These are phyloP conservation scores for Linyphia triangularis DNA, from an alignment of 2,888 invertebrate species.

Conservation along the genomic window DNA sequence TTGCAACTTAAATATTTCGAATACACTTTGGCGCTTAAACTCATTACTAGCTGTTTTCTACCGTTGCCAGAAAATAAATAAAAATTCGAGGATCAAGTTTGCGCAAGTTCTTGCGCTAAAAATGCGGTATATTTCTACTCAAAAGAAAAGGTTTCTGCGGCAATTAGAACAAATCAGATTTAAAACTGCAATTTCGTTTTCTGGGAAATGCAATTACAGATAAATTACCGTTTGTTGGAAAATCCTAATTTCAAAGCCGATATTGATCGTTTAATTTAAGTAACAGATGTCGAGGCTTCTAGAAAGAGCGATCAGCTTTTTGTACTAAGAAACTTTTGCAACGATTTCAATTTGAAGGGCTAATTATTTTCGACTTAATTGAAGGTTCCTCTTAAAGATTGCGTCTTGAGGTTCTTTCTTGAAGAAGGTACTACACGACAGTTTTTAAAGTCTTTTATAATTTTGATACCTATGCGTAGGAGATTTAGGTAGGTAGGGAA, in stretches of 20 bases:
- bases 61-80: conserved; percentile 21
- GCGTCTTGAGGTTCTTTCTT: neutral
- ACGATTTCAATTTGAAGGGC: conserved; percentile 57
- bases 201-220: conserved; percentile 59
- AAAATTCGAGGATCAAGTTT: neutral
- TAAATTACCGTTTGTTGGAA: conserved; percentile 53
- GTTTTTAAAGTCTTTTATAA: conserved; percentile 39
- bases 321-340: conserved; percentile 40
- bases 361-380: conserved; percentile 65
- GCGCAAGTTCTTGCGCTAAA: neutral
- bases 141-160: conserved; percentile 16
- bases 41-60: neutral
- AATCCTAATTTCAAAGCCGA: conserved; percentile 55
- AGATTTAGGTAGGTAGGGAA: neutral
- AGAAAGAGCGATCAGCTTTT: conserved; percentile 48
- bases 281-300: conserved; percentile 51
- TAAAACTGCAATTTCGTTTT: conserved; percentile 62
- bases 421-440: neutral
- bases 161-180: conserved; percentile 62
- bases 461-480: neutral
- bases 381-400: conserved; percentile 46
- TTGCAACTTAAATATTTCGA: conserved; percentile 4
- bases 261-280: conserved; percentile 62
- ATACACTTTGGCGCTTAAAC: neutral
- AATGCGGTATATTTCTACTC: neutral